Percentiles rank a stretch among this genome's conserved stretches.
phyloP scores from a whole-genome alignment of 2,888 invertebrate genomes.

The Plebejus anna region DNA sequence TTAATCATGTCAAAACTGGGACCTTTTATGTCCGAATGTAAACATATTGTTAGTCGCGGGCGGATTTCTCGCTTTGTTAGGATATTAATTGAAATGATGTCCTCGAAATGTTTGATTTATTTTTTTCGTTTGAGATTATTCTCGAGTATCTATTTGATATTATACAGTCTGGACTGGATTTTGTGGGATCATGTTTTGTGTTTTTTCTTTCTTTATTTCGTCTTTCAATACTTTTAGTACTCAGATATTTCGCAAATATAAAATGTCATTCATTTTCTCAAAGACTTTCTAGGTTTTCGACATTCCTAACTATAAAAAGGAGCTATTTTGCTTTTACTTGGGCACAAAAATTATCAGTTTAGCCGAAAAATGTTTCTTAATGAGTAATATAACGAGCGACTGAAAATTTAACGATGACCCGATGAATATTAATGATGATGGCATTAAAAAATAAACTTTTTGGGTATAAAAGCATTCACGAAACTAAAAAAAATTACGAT shows the following conservation, averaged over 20 bases:
- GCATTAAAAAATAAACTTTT: not conserved
- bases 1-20: constrained; percentile 70
- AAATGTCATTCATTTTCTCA: not conserved
- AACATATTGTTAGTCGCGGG: constrained; percentile 51
- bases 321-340: not conserved
- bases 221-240: not conserved
- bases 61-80: constrained; percentile 21
- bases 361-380: not conserved
- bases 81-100: constrained; percentile 27
- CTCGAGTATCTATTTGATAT: not conserved
- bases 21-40: constrained; percentile 59
- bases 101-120: constrained; percentile 16
- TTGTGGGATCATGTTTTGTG: not conserved
- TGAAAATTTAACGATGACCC: not conserved
- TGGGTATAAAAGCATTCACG: not conserved
- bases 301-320: no score
- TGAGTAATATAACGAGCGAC: not conserved
- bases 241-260: not conserved
- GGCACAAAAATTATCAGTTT: not conserved
- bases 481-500: not conserved
- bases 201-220: no score
- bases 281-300: not conserved
- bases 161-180: not conserved
- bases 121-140: constrained; percentile 4
- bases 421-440: not conserved